phyloP scores from a whole-genome alignment of 2,888 invertebrate genomes.

The Elmis aenea region DNA sequence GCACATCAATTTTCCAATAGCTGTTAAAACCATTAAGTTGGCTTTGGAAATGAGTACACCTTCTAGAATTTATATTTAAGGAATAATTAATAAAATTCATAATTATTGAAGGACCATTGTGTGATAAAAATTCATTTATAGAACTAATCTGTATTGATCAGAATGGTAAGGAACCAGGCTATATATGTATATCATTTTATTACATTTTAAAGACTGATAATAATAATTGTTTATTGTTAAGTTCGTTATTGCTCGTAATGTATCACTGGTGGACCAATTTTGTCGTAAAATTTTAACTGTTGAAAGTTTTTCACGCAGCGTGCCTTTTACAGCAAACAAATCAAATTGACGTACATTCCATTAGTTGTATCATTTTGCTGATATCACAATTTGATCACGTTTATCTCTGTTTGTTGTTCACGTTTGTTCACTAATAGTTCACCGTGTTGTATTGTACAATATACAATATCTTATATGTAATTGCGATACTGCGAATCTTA shows the following conservation, averaged over 20 bases:
- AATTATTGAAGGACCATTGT: too few relatives aligned
- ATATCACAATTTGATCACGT: slow-evolving; percentile 6
- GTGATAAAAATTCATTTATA: too few relatives aligned
- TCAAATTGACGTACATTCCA: slow-evolving; percentile 28
- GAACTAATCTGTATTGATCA: too few relatives aligned
- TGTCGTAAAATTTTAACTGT: slow-evolving; percentile 18
- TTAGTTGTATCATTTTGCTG: slow-evolving; percentile 24
- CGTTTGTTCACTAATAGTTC: slow-evolving; percentile 12
- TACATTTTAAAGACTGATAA: slow-evolving; percentile 29
- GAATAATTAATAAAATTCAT: too few relatives aligned
- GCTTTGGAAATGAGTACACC: too few relatives aligned
- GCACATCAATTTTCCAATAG: too few relatives aligned
- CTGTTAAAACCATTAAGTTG: too few relatives aligned
- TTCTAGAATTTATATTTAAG: too few relatives aligned
- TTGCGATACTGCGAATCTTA: too few relatives aligned
- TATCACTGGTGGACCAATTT: slow-evolving; percentile 34
- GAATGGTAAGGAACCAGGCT: too few relatives aligned
- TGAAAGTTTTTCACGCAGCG: slow-evolving; percentile 30
- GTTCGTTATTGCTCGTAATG: slow-evolving; percentile 21
- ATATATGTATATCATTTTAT: slow-evolving; percentile 29
- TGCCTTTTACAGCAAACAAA: slow-evolving; percentile 33
- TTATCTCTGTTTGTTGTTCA: slow-evolving; percentile 10
- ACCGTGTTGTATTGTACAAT: background rate
- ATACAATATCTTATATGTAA: too few relatives aligned
- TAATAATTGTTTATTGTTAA: slow-evolving; percentile 27